Evolutionary conservation across 2,888 invertebrate species (phyloP).

Genomic region (Magallana nippona): DNA sequence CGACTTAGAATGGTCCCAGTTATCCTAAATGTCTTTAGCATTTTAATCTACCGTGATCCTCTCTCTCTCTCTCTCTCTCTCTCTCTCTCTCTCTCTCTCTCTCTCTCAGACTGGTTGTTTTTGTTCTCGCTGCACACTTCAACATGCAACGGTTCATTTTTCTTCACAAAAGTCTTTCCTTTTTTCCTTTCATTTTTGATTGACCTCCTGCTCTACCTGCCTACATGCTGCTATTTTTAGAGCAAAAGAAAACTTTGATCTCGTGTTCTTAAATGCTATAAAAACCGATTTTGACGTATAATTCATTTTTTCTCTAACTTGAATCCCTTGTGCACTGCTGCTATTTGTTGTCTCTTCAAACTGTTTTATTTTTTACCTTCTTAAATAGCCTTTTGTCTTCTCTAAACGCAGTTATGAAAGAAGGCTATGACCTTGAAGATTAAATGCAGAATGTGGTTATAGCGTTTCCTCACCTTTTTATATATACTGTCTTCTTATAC

Average conservation of each 20-base stretch:
- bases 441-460: too few relatives aligned
- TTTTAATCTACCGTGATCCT: too few relatives aligned
- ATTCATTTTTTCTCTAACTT: background rate
- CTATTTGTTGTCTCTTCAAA: background rate
- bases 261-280: background rate
- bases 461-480: too few relatives aligned
- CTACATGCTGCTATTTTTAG: background rate
- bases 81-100: too few relatives aligned
- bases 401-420: background rate
- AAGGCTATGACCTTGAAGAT: background rate
- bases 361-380: background rate
- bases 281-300: background rate
- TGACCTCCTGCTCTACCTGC: background rate
- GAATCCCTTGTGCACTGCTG: background rate
- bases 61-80: too few relatives aligned
- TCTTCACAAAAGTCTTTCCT: too few relatives aligned
- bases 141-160: too few relatives aligned
- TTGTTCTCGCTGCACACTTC: too few relatives aligned
- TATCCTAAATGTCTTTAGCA: too few relatives aligned
- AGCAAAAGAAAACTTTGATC: background rate
- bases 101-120: too few relatives aligned
- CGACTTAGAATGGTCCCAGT: too few relatives aligned
- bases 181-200: background rate
- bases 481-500: too few relatives aligned
- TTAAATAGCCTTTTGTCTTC: background rate